A percentile compares a stretch with the other conserved stretches of the same genome.
Evolutionary conservation across 2,888 invertebrate genomes (phyloP).

Genomic region (Tryphoninae sp.): DNA sequence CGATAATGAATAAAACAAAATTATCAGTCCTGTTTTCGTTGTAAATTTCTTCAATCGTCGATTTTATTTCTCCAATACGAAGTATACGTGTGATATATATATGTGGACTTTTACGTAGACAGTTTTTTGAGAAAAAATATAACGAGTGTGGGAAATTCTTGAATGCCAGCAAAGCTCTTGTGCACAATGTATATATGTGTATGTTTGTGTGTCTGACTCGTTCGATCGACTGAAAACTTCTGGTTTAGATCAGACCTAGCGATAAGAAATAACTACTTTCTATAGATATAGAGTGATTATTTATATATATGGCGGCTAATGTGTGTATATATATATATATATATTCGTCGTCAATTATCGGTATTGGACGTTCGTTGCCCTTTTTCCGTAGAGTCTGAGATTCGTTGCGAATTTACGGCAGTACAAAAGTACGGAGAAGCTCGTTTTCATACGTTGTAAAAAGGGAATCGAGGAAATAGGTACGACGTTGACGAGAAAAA

Average conservation of each 20-base stretch:
- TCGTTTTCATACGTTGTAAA: neutral
- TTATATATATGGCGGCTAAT: too few relatives aligned
- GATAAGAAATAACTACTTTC: constrained; percentile 31
- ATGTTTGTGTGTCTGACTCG: neutral
- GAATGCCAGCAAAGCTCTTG: neutral
- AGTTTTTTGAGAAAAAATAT: constrained; percentile 14
- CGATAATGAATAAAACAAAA: too few relatives aligned
- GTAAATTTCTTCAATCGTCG: too few relatives aligned
- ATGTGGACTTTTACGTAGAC: neutral
- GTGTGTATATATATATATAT: constrained; percentile 21
- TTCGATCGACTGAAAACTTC: constrained; percentile 28
- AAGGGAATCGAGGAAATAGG: constrained; percentile 17
- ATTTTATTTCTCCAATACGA: too few relatives aligned
- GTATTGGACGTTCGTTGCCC: constrained; percentile 33
- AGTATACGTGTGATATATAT: too few relatives aligned
- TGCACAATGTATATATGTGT: neutral
- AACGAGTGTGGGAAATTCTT: constrained; percentile 38
- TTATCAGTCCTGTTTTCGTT: too few relatives aligned
- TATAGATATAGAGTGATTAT: neutral
- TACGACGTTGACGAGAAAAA: constrained; percentile 46
- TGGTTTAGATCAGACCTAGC: constrained; percentile 28
- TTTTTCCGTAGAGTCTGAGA: constrained; percentile 30
- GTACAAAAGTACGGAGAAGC: neutral
- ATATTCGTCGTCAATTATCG: constrained; percentile 51
- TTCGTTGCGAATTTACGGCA: constrained; percentile 16